A percentile compares a stretch with the other conserved stretches of the same genome.
These are phyloP conservation scores for Drosophila athabasca DNA, from an alignment of 1,140 invertebrate species.

Conservation along the genomic window DNA sequence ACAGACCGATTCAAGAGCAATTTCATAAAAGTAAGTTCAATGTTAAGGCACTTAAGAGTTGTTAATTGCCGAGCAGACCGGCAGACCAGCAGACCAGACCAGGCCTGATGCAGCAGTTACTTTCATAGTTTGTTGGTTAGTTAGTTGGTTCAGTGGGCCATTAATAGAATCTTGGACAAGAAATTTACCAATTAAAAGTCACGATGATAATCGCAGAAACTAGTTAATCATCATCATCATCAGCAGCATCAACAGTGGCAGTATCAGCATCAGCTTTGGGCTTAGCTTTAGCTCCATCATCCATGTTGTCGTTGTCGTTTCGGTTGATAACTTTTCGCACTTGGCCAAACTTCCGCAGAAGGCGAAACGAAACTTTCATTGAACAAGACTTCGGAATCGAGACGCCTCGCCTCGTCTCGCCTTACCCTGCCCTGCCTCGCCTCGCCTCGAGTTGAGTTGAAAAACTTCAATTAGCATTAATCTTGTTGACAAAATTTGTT, in stretches of 20 bases:
- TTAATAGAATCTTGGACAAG: conserved; percentile 38
- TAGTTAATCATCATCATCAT: conserved; percentile 35
- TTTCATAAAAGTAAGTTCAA: conserved; percentile 32
- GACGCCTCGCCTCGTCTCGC: too few species aligned
- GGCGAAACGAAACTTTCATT: conserved; percentile 55
- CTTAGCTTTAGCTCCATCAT: conserved; percentile 3
- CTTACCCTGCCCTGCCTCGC: too few species aligned
- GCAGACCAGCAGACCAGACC: conserved; percentile 1
- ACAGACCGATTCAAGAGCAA: conserved; percentile 29
- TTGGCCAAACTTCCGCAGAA: conserved; percentile 56
- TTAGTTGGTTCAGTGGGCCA: conserved; percentile 25
- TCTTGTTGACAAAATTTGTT: conserved; percentile 65
- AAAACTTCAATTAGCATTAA: conserved; percentile 75
- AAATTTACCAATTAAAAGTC: conserved; percentile 51
- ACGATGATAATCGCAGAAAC: conserved; percentile 34
- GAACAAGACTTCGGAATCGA: conserved; percentile 55
- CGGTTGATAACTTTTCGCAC: conserved; percentile 57
- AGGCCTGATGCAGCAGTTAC: conserved; percentile 7
- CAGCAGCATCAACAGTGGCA: conserved; percentile 11
- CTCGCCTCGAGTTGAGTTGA: conserved; percentile 38
- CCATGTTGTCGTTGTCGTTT: conserved; percentile 48
- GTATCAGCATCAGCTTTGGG: not conserved
- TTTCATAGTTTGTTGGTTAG: conserved; percentile 20
- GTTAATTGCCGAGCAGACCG: conserved; percentile 32
- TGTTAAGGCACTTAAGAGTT: conserved; percentile 46